A percentile compares a stretch with the other conserved stretches of the same genome.
These are phyloP conservation scores for Cinclus mexicanus DNA, from an alignment of 2,113 vertebrate genomes.

Conservation along the genomic window DNA sequence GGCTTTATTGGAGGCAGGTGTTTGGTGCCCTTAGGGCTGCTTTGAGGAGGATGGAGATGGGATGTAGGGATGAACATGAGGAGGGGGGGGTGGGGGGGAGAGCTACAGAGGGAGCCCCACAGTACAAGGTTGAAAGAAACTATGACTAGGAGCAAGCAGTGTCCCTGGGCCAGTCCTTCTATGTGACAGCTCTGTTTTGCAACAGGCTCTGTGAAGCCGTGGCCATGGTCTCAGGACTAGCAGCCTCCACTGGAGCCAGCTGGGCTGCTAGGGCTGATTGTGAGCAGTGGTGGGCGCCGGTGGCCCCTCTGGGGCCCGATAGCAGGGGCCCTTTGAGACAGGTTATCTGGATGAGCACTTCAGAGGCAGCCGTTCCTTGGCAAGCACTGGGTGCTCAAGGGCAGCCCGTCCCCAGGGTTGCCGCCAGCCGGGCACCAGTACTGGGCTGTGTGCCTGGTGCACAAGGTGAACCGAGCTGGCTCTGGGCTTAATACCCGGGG, in stretches of 20 bases:
- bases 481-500: accelerated
- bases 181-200: neutral
- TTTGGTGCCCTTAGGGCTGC: neutral
- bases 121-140: accelerated
- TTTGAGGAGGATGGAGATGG: neutral
- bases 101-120: accelerated
- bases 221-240: neutral
- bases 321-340: accelerated
- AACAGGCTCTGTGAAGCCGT: neutral
- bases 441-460: accelerated
- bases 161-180: neutral
- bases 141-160: accelerated
- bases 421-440: neutral
- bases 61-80: neutral
- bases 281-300: accelerated
- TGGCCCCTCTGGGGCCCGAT: accelerated
- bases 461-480: neutral
- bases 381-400: neutral
- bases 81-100: no score
- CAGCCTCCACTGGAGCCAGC: neutral
- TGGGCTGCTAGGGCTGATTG: neutral
- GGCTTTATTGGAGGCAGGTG: neutral
- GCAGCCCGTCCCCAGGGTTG: neutral
- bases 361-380: neutral
- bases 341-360: accelerated